phyloP scores from a whole-genome alignment of 2,797 vertebrate species.

The Philypnodon macrostomus region DNA sequence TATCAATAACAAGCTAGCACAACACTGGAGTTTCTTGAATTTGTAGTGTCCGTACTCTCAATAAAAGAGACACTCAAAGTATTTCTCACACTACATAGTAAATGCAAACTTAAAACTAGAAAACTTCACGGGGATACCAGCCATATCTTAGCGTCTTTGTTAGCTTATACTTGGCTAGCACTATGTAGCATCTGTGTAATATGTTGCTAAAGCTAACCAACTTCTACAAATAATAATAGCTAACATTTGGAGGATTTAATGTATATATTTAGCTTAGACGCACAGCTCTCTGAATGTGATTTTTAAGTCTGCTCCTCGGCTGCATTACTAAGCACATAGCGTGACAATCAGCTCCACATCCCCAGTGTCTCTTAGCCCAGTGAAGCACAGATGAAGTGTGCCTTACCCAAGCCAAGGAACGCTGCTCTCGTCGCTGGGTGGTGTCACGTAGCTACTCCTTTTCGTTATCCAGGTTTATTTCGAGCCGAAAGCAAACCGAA shows the following conservation, averaged over 20 bases:
- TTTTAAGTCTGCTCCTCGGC: constrained; percentile 1
- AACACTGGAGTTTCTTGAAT: neutral
- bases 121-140: constrained; percentile 17
- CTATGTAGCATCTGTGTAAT: constrained; percentile 15
- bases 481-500: constrained; percentile 56
- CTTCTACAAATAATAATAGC: constrained; percentile 20
- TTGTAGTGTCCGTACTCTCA: too few relatives aligned
- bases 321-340: constrained; percentile 26
- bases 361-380: constrained; percentile 24
- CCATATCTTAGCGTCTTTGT: constrained; percentile 22
- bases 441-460: constrained; percentile 53
- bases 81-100: neutral
- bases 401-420: constrained; percentile 54
- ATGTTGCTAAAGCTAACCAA: constrained; percentile 56
- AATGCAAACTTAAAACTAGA: constrained; percentile 16
- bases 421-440: constrained; percentile 51
- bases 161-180: constrained; percentile 47
- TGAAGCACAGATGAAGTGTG: constrained; percentile 25
- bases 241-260: neutral
- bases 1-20: constrained; percentile 8
- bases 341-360: constrained; percentile 16
- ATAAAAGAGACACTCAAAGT: neutral
- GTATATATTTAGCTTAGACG: neutral
- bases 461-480: constrained; percentile 74
- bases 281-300: neutral